phyloP scores from a whole-genome alignment of 2,797 vertebrate genomes.

The Neosilurus mollespiculum region DNA sequence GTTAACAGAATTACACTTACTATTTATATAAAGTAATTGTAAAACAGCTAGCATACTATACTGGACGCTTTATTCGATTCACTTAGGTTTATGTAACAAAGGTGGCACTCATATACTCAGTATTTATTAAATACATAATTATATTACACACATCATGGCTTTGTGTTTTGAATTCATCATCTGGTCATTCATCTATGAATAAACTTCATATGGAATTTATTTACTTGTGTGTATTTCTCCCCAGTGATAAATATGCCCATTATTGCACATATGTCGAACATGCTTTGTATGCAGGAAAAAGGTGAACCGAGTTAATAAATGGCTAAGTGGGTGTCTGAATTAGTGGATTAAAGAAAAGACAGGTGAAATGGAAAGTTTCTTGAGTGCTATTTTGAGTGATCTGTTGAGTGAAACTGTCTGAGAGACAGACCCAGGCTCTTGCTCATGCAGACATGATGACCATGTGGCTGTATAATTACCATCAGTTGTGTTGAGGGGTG shows the following conservation, averaged over 20 bases:
- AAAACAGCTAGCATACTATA: not conserved
- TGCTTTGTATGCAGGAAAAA: not conserved
- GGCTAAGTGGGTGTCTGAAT: constrained; percentile 20
- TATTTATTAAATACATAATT: not conserved
- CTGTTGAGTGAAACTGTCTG: constrained; percentile 59
- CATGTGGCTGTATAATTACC: constrained; percentile 45
- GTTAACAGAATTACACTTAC: not conserved
- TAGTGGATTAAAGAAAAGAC: constrained; percentile 20
- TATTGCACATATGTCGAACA: not conserved
- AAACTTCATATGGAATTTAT: not conserved
- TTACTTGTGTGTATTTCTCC: not conserved
- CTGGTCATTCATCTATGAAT: not conserved
- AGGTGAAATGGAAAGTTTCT: constrained; percentile 54
- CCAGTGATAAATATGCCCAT: not conserved
- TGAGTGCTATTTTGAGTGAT: constrained; percentile 60
- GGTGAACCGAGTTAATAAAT: constrained; percentile 7
- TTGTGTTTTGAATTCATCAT: not conserved
- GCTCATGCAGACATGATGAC: constrained; percentile 28
- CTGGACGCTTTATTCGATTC: not conserved
- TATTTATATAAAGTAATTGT: not conserved
- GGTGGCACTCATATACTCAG: too few relatives aligned
- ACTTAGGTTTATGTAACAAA: not conserved
- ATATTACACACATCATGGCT: not conserved
- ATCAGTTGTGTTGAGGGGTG: constrained; percentile 27
- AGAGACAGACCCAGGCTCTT: constrained; percentile 50